Conservation (phyloP, 2,113 vertebrate species). For the Boleophthalmus pectinirostris region DNA sequence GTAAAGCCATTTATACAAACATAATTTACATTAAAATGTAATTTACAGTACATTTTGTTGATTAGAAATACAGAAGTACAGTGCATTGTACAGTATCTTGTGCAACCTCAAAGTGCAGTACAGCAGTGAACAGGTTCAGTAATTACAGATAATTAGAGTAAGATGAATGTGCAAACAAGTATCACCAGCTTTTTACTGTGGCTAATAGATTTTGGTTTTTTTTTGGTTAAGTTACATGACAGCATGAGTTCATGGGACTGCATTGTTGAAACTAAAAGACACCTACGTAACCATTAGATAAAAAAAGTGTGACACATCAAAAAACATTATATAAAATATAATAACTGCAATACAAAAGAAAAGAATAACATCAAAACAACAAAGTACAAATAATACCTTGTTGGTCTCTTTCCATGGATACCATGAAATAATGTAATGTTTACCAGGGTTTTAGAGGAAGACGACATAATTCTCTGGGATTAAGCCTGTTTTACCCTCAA, state of each 20-base stretch:
- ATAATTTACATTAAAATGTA: not conserved
- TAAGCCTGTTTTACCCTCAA: constrained; percentile 91
- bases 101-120: constrained; percentile 50
- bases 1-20: not conserved
- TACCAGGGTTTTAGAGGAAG: constrained; percentile 82
- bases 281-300: not conserved
- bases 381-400: constrained; percentile 36
- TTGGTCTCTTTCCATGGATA: constrained; percentile 86
- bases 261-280: not conserved
- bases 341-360: constrained; percentile 9
- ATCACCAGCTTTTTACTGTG: constrained; percentile 22
- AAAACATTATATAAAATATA: not conserved
- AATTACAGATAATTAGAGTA: constrained; percentile 42
- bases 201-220: constrained; percentile 23
- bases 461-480: constrained; percentile 94
- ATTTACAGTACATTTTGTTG: constrained; percentile 44
- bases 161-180: constrained; percentile 55
- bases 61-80: constrained; percentile 27
- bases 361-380: not conserved
- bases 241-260: not conserved
- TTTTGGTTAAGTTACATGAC: not conserved
- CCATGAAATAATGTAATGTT: constrained; percentile 83
- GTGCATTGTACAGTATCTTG: constrained; percentile 14
- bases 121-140: constrained; percentile 46
- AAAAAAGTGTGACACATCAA: not conserved